Conservation (phyloP, 2,888 invertebrate genomes). For the Monoplex corrugatus region DNA sequence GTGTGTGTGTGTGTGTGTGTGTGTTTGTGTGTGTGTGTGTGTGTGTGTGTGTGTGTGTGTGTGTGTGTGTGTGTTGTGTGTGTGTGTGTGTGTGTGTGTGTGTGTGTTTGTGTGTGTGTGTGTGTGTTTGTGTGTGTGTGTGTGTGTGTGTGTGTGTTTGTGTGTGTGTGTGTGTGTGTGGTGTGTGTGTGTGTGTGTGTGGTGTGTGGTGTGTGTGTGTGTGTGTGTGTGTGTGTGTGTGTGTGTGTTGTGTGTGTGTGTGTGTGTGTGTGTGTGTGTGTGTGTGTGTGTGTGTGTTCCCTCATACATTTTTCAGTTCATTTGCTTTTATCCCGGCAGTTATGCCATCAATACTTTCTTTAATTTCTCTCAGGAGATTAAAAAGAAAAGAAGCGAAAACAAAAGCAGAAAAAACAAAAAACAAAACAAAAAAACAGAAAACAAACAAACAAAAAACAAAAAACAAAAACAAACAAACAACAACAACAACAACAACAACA, state of each 20-base stretch:
- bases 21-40: neutral
- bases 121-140: neutral
- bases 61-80: neutral
- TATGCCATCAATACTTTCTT: too few species aligned
- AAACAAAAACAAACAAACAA: neutral
- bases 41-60: too few species aligned
- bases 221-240: neutral
- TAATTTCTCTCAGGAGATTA: neutral
- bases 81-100: too few species aligned
- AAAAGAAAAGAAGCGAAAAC: neutral
- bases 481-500: neutral
- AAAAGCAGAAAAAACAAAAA: neutral
- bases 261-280: neutral
- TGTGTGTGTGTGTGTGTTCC: neutral
- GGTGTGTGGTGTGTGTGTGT: neutral
- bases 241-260: neutral
- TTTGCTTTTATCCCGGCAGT: too few species aligned
- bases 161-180: slow-evolving; percentile 34
- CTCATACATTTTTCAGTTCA: too few species aligned
- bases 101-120: too few species aligned
- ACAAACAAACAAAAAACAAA: neutral
- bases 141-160: slow-evolving; percentile 43
- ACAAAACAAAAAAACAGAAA: neutral
- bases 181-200: neutral
- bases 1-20: neutral